Conservation (phyloP, 2,113 vertebrate species). For the Cynocephalus volans region DNA sequence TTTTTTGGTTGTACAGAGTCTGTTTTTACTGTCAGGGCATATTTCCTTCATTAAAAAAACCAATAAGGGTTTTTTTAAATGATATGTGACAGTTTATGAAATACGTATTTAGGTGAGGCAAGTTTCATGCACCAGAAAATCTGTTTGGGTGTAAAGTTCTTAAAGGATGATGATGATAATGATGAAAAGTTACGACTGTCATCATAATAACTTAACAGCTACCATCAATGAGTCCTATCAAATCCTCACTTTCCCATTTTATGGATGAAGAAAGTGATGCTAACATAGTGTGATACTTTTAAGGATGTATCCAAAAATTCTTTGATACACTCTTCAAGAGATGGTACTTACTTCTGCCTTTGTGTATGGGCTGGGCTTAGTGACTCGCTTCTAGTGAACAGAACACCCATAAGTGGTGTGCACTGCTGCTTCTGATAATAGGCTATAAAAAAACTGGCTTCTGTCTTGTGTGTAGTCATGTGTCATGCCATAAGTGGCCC, state of each 20-base stretch:
- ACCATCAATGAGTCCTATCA: not conserved
- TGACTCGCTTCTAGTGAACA: not conserved
- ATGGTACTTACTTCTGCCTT: not conserved
- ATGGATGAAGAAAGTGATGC: not conserved
- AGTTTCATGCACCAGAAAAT: not conserved
- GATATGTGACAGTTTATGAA: not conserved
- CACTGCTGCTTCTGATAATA: not conserved
- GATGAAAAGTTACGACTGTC: not conserved
- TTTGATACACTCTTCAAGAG: not conserved
- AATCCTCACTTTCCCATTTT: not conserved
- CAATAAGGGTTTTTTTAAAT: not conserved
- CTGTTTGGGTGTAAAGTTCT: not conserved
- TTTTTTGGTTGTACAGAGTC: not conserved
- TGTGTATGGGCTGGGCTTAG: not conserved
- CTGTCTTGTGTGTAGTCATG: not conserved
- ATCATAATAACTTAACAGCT: not conserved
- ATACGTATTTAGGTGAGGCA: not conserved
- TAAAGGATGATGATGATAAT: not conserved
- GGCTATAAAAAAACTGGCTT: not conserved
- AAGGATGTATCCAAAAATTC: not conserved
- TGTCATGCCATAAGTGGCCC: not conserved
- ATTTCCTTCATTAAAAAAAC: not conserved
- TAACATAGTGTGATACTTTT: not conserved
- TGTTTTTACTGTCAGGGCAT: not conserved
- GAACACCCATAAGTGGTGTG: not conserved